Evolutionary conservation across 1,140 invertebrate genomes (phyloP).

Genomic region (Ephestia elutella): DNA sequence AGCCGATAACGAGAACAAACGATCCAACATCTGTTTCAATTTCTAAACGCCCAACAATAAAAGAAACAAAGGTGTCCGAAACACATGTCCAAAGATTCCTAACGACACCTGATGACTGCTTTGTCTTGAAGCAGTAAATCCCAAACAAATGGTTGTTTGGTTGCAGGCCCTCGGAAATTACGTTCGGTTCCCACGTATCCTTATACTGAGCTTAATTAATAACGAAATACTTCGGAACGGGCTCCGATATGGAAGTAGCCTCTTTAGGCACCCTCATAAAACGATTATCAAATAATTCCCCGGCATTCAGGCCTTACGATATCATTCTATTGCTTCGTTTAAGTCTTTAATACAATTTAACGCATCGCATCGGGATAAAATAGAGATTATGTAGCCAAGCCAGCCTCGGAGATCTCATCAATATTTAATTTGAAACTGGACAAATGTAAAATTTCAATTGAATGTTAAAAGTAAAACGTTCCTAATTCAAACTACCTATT

Average conservation of each 20-base stretch:
- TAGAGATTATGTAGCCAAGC: conserved; percentile 25
- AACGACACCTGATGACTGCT: conserved; percentile 52
- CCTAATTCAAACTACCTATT: too few species aligned
- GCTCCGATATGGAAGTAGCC: conserved; percentile 56
- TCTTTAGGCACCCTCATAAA: conserved; percentile 63
- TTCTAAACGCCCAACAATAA: conserved; percentile 39
- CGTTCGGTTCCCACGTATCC: conserved; percentile 59
- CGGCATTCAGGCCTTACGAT: conserved; percentile 34
- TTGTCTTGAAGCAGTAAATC: conserved; percentile 42
- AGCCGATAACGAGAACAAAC: conserved; percentile 27
- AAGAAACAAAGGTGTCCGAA: conserved; percentile 43
- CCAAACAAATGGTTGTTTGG: conserved; percentile 45
- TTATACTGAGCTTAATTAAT: conserved; percentile 55
- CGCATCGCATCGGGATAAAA: conserved; percentile 43
- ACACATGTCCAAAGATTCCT: conserved; percentile 51
- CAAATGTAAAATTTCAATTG: conserved; percentile 4
- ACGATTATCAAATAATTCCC: conserved; percentile 67
- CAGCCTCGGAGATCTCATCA: conserved; percentile 9
- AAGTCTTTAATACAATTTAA: conserved; percentile 61
- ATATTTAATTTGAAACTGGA: conserved; percentile 28
- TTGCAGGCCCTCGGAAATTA: conserved; percentile 30
- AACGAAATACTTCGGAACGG: conserved; percentile 45
- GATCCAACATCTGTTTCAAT: conserved; percentile 49
- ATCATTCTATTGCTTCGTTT: conserved; percentile 43
- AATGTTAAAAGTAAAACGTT: too few species aligned